Percentiles rank a stretch among this genome's conserved stretches.
Evolutionary conservation across 2,113 vertebrate genomes (phyloP).

Genomic region (Stictonetta naevosa): DNA sequence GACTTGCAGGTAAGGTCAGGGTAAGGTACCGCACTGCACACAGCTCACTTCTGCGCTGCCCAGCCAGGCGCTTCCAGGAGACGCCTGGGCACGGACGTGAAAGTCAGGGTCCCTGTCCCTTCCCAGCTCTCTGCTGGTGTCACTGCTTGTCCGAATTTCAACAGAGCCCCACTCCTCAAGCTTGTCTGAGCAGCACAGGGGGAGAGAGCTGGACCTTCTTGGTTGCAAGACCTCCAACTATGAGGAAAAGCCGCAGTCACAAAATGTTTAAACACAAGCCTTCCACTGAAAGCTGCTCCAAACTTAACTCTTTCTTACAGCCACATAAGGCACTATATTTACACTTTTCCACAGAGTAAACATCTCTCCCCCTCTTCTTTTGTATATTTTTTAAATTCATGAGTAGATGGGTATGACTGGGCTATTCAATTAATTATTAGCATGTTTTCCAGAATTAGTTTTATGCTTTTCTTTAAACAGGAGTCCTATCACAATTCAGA

Average conservation of each 20-base stretch:
- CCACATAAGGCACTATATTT: neutral
- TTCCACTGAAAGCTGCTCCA: neutral
- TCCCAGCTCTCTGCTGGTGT: neutral
- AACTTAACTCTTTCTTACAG: neutral
- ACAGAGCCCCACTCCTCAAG: neutral
- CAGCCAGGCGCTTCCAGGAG: neutral
- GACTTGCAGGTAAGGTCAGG: neutral
- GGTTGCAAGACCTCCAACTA: neutral
- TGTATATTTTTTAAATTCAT: neutral
- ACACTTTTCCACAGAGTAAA: neutral
- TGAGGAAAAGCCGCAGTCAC: neutral
- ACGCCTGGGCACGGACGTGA: fast-evolving
- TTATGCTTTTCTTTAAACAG: neutral
- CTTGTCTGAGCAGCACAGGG: neutral
- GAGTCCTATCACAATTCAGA: neutral
- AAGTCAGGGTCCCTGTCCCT: neutral
- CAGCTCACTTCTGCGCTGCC: neutral
- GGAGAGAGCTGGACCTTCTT: neutral
- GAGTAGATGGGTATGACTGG: neutral
- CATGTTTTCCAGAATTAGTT: neutral
- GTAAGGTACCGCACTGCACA: neutral
- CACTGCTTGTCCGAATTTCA: neutral
- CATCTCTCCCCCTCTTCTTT: neutral
- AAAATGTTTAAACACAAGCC: neutral
- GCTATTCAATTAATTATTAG: neutral